phyloP scores from a whole-genome alignment of 2,888 invertebrate species.

The Eubasilissa splendida region DNA sequence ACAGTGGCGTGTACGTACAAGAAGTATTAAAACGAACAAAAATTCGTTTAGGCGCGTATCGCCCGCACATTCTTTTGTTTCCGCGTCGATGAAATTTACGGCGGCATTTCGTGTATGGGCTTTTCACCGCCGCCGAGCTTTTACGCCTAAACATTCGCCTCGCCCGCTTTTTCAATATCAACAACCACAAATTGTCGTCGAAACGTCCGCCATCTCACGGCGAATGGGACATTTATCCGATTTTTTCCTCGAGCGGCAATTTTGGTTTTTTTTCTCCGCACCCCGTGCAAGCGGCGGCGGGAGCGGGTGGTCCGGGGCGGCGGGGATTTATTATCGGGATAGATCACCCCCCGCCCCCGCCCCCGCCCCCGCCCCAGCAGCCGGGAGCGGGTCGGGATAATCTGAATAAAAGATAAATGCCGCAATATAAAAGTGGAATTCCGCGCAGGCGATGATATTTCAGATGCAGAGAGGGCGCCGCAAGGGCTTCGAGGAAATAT shows the following conservation, averaged over 20 bases:
- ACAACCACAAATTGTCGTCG: background rate
- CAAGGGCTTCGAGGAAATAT: background rate
- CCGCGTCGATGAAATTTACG: too few relatives aligned
- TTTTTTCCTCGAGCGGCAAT: background rate
- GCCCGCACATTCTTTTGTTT: too few relatives aligned
- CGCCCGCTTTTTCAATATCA: too few relatives aligned
- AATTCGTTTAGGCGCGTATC: too few relatives aligned
- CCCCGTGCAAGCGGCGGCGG: background rate
- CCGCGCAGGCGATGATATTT: slow-evolving; percentile 22
- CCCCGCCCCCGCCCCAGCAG: background rate
- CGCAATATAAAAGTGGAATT: slow-evolving; percentile 32
- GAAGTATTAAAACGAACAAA: too few relatives aligned
- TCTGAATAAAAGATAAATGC: slow-evolving; percentile 40
- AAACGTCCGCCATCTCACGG: background rate
- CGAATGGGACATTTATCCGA: slow-evolving; percentile 13
- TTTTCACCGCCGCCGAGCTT: too few relatives aligned
- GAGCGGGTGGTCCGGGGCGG: background rate
- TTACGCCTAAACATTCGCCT: too few relatives aligned
- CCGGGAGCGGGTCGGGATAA: slow-evolving; percentile 7
- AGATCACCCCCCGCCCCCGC: slow-evolving; percentile 18
- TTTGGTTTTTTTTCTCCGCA: slow-evolving; percentile 4
- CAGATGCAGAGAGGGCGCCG: slow-evolving; percentile 24
- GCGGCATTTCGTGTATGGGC: too few relatives aligned
- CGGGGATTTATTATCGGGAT: slow-evolving; percentile 28
- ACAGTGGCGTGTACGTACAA: too few relatives aligned